Evolutionary conservation across 2,113 vertebrate genomes (phyloP).

Genomic region (Paradisaea rubra): DNA sequence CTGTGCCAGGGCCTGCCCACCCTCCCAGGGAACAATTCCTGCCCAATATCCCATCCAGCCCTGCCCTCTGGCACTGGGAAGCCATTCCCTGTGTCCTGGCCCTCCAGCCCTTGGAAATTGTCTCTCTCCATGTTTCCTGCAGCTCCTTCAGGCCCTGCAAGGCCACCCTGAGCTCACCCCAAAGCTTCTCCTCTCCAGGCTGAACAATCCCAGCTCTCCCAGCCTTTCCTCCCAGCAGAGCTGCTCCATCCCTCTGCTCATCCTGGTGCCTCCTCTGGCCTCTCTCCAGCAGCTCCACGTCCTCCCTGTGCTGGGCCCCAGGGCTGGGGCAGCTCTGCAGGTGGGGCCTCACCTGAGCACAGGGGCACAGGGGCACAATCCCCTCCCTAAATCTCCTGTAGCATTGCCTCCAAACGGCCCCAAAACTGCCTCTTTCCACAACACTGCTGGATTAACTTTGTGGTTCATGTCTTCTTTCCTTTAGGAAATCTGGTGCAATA

Average conservation of each 20-base stretch:
- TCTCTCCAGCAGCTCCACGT: not conserved
- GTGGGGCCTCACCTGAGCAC: not conserved
- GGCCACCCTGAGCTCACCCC: no score
- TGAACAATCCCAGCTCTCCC: not conserved
- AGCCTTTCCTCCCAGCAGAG: no score
- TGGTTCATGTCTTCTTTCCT: not conserved
- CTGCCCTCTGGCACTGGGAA: accelerated
- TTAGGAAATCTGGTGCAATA: not conserved
- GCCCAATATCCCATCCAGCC: accelerated
- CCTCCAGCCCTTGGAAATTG: not conserved
- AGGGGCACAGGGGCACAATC: accelerated
- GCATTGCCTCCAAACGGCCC: not conserved
- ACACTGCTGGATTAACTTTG: not conserved
- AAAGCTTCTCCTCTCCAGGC: not conserved
- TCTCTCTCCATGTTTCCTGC: not conserved
- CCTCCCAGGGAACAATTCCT: accelerated
- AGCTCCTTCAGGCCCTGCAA: not conserved
- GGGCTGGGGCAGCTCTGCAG: not conserved
- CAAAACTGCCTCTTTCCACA: not conserved
- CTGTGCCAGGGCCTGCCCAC: accelerated
- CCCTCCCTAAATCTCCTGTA: not conserved
- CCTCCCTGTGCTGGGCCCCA: not conserved
- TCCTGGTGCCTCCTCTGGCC: not conserved
- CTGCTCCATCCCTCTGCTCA: no score
- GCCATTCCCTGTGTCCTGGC: not conserved